Evolutionary conservation across 1,140 invertebrate genomes (phyloP).

Genomic region (Drosophila obscura): DNA sequence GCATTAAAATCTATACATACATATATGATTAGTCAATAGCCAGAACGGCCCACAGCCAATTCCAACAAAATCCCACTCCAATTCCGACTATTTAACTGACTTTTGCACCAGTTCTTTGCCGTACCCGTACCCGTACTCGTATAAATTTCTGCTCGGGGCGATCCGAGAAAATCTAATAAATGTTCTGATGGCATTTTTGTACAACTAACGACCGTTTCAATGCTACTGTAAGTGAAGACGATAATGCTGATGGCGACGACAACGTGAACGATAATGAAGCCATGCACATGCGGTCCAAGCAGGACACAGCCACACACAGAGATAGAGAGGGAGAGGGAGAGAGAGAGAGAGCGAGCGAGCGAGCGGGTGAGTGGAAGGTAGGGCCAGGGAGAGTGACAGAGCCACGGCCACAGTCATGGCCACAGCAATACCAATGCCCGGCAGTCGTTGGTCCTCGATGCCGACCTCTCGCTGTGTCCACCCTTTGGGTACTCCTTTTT

Average conservation of each 20-base stretch:
- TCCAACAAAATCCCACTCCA: no score
- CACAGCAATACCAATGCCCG: conserved; percentile 60
- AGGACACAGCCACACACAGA: background rate
- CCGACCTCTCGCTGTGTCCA: background rate
- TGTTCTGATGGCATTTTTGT: conserved; percentile 61
- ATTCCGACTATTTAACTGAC: background rate
- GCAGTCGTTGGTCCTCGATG: conserved; percentile 14
- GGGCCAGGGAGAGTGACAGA: conserved; percentile 20
- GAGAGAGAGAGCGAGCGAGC: no score
- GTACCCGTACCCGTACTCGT: no score
- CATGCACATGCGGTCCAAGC: conserved; percentile 54
- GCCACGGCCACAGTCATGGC: conserved; percentile 56
- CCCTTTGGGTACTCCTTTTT: conserved; percentile 28
- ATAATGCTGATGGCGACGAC: conserved; percentile 34
- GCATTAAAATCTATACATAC: no score
- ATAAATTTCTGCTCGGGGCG: conserved; percentile 33
- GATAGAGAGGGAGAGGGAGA: background rate
- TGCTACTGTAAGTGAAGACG: conserved; percentile 47
- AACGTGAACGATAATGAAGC: conserved; percentile 66
- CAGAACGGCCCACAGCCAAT: no score
- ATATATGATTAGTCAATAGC: no score
- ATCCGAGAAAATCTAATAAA: conserved; percentile 46
- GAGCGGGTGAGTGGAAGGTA: background rate
- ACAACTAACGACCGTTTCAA: conserved; percentile 31
- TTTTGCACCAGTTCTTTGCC: conserved; percentile 8